These are phyloP conservation scores for Pachyseris speciosa DNA, from an alignment of 64 coral and sea anemone genomes.

Conservation along the genomic window DNA sequence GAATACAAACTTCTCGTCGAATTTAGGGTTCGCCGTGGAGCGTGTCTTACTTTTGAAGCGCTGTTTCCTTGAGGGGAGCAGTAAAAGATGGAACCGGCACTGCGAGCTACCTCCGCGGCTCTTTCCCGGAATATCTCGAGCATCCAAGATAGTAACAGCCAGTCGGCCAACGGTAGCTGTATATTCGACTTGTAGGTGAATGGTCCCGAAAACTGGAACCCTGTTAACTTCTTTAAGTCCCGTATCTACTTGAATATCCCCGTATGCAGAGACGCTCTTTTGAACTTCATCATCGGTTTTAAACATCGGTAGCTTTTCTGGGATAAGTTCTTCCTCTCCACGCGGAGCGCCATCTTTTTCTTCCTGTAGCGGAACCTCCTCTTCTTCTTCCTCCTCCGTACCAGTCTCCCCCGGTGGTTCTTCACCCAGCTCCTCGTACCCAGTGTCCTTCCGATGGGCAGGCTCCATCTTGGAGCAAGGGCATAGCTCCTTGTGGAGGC, in stretches of 20 bases:
- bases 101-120: constrained; percentile 68
- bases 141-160: constrained; percentile 76
- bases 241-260: constrained; percentile 41
- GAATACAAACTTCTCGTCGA: constrained; percentile 90
- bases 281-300: constrained; percentile 28
- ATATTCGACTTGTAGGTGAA: constrained; percentile 73
- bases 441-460: constrained; percentile 37
- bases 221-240: not conserved
- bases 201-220: constrained; percentile 42
- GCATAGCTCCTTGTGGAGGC: constrained; percentile 80
- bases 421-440: constrained; percentile 79
- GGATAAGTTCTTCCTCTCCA: constrained; percentile 8
- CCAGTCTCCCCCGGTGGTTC: not conserved
- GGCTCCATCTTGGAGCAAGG: constrained; percentile 85
- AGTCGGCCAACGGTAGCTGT: constrained; percentile 72
- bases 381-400: constrained; percentile 44
- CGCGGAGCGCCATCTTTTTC: constrained; percentile 4
- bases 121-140: constrained; percentile 69
- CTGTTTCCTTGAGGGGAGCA: constrained; percentile 73
- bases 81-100: constrained; percentile 71
- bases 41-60: constrained; percentile 87
- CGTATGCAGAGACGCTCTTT: constrained; percentile 66
- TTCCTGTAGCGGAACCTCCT: constrained; percentile 12
- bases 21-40: constrained; percentile 65
- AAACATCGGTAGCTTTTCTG: constrained; percentile 8